A percentile compares a stretch with the other conserved stretches of the same genome.
Evolutionary conservation across 2,113 vertebrate species (phyloP).

Genomic region (Myotis lucifugus): DNA sequence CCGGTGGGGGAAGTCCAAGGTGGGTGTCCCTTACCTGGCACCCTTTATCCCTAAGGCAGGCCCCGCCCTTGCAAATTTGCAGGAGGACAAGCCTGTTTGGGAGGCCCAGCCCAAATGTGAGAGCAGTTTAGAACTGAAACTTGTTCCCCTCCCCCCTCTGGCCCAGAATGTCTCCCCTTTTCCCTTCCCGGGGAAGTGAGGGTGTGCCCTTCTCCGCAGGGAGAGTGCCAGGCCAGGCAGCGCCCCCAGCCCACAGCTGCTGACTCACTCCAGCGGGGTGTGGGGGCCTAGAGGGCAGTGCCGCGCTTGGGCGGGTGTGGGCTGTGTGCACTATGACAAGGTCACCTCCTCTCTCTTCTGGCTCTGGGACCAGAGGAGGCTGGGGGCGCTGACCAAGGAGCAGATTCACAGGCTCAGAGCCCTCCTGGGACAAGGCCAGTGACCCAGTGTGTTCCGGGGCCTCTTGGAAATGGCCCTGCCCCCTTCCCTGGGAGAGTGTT

Average conservation of each 20-base stretch:
- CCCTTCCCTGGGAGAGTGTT: constrained; percentile 28
- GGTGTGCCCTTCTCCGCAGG: constrained; percentile 47
- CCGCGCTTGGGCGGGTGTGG: not conserved
- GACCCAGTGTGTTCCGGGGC: not conserved
- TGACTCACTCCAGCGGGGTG: constrained; percentile 59
- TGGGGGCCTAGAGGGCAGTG: not conserved
- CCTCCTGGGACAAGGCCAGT: not conserved
- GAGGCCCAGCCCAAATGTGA: not conserved
- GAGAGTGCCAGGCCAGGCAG: not conserved
- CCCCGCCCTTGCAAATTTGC: not conserved
- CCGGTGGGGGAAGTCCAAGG: not conserved
- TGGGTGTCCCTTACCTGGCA: not conserved
- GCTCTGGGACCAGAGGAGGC: not conserved
- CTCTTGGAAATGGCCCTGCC: not conserved
- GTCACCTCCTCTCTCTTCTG: not conserved
- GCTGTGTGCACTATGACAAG: not conserved
- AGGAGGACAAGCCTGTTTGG: constrained; percentile 46
- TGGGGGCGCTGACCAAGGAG: not conserved
- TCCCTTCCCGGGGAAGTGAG: constrained; percentile 33
- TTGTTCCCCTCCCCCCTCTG: not conserved
- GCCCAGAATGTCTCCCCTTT: constrained; percentile 23
- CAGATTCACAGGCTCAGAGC: not conserved
- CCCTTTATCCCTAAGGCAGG: not conserved
- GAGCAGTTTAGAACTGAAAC: not conserved
- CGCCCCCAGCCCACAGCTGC: constrained; percentile 4